Percentiles rank a stretch among this genome's conserved stretches.
Conservation (phyloP, 2,888 invertebrate genomes). For the Trileptium ribeirensis region DNA sequence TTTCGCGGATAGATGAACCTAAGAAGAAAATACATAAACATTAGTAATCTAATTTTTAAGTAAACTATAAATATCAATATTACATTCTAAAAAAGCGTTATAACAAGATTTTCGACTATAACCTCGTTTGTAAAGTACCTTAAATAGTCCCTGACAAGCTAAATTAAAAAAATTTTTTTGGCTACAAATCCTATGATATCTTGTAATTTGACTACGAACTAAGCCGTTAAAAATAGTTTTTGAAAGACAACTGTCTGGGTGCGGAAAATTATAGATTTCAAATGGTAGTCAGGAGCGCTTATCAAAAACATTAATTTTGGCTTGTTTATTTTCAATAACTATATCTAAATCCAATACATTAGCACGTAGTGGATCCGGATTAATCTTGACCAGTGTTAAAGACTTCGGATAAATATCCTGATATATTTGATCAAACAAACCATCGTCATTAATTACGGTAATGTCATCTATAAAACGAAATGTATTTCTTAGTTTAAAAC, state of each 20-base stretch:
- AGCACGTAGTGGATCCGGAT: neutral
- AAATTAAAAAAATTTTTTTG: neutral
- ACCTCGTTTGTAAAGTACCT: neutral
- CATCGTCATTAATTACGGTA: neutral
- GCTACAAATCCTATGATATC: neutral
- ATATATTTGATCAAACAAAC: neutral
- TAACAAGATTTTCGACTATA: neutral
- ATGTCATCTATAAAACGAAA: neutral
- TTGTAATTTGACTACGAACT: neutral
- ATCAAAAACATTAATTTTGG: neutral
- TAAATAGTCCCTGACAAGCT: neutral
- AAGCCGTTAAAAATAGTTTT: neutral
- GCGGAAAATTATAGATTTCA: neutral
- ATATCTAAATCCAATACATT: neutral
- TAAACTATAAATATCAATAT: too few relatives aligned
- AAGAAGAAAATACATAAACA: too few relatives aligned
- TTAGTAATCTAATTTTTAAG: too few relatives aligned
- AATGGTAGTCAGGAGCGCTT: neutral
- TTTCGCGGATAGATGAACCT: too few relatives aligned
- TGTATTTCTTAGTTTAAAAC: neutral
- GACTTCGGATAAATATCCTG: neutral
- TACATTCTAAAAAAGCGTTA: too few relatives aligned
- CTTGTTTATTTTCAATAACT: neutral
- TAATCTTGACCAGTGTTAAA: neutral
- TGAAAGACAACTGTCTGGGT: neutral